Percentiles rank a stretch among this genome's conserved stretches.
Conservation (phyloP, 1,140 invertebrate genomes). For the Drosophila tani region DNA sequence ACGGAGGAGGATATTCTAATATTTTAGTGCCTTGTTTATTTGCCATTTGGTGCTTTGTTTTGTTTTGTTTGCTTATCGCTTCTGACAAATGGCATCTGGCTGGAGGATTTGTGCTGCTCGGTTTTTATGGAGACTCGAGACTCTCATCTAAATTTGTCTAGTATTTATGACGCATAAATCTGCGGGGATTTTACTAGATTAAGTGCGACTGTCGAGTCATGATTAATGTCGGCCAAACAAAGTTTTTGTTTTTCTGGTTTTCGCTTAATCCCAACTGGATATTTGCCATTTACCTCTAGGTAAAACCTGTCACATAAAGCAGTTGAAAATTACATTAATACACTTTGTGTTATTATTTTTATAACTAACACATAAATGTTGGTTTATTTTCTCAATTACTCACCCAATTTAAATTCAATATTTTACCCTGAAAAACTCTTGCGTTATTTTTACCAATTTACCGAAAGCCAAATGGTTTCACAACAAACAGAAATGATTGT, state of each 20-base stretch:
- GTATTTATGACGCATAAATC: conserved; percentile 50
- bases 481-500: conserved; percentile 20
- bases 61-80: conserved; percentile 43
- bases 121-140: conserved; percentile 30
- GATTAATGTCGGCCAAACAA: conserved; percentile 24
- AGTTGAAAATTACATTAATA: not conserved
- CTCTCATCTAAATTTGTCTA: conserved; percentile 22
- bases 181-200: conserved; percentile 29
- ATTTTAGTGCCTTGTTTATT: conserved; percentile 74
- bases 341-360: not conserved
- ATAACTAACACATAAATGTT: not conserved
- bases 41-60: conserved; percentile 32
- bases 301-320: not conserved
- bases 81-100: conserved; percentile 61
- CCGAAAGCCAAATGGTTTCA: conserved; percentile 17
- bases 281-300: not conserved
- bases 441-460: conserved; percentile 17
- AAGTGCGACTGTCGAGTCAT: conserved; percentile 36
- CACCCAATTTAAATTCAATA: conserved; percentile 10
- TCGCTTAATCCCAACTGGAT: not conserved
- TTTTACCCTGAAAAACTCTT: conserved; percentile 7
- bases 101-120: conserved; percentile 10
- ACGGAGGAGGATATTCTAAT: conserved; percentile 30
- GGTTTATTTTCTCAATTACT: conserved; percentile 7
- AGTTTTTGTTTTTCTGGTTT: not conserved